Percentiles rank a stretch among this genome's conserved stretches.
Conservation (phyloP, 2,888 invertebrate species). For the Eustalomyia histrio region DNA sequence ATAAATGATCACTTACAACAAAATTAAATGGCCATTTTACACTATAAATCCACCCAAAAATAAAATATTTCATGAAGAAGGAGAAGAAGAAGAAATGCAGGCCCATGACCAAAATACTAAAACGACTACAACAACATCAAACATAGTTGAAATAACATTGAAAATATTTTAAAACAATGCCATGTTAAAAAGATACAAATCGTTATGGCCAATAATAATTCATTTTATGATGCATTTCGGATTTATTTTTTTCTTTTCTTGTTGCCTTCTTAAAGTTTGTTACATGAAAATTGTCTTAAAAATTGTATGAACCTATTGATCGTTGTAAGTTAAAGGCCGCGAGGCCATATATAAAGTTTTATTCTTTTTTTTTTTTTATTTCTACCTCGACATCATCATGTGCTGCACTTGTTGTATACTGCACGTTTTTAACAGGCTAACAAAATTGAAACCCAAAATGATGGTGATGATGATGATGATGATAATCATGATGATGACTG, state of each 20-base stretch:
- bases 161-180: slow-evolving; percentile 43
- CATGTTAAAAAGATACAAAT: slow-evolving; percentile 61
- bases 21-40: slow-evolving; percentile 43
- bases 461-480: slow-evolving; percentile 30
- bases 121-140: neutral
- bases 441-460: slow-evolving; percentile 9
- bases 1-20: slow-evolving; percentile 48
- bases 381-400: slow-evolving; percentile 18
- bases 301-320: slow-evolving; percentile 49
- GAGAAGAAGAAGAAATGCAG: neutral
- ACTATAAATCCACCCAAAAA: slow-evolving; percentile 37
- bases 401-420: slow-evolving; percentile 42
- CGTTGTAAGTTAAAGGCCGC: slow-evolving; percentile 51
- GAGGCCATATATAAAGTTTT: slow-evolving; percentile 39
- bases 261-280: neutral
- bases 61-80: neutral
- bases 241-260: slow-evolving; percentile 14
- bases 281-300: slow-evolving; percentile 44
- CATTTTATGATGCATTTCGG: slow-evolving; percentile 56
- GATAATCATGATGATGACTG: slow-evolving; percentile 33
- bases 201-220: slow-evolving; percentile 65
- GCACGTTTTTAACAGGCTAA: slow-evolving; percentile 14
- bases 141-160: slow-evolving; percentile 14
- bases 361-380: neutral
- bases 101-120: slow-evolving; percentile 6